These are phyloP conservation scores for Stenodera caucasica DNA, from an alignment of 2,888 invertebrate species.

Conservation along the genomic window DNA sequence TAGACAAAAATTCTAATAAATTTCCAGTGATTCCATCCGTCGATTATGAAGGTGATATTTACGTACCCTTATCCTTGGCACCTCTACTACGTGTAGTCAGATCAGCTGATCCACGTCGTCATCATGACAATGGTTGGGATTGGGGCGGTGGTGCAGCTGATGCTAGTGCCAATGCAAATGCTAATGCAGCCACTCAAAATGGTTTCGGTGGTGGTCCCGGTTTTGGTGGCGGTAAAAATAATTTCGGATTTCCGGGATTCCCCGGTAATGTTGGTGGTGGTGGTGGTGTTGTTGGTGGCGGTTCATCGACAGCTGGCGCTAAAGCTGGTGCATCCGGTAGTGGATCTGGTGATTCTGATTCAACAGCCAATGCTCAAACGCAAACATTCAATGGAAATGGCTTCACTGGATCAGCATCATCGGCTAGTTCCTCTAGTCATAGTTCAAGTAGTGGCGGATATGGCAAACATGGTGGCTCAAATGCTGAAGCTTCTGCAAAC, in stretches of 20 bases:
- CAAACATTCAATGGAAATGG: constrained; percentile 36
- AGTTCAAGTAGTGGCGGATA: constrained; percentile 10
- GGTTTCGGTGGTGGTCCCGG: constrained; percentile 12
- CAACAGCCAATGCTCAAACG: constrained; percentile 32
- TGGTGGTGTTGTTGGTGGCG: constrained; percentile 11
- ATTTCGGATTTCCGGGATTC: not conserved
- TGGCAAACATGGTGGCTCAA: constrained; percentile 17
- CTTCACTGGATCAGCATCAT: constrained; percentile 34
- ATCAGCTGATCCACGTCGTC: constrained; percentile 23
- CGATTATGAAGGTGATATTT: constrained; percentile 30
- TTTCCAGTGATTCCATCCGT: constrained; percentile 30
- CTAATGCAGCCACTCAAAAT: constrained; percentile 19
- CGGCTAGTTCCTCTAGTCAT: constrained; percentile 30
- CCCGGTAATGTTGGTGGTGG: constrained; percentile 4
- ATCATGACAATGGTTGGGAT: constrained; percentile 9
- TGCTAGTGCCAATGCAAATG: constrained; percentile 23
- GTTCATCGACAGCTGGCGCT: constrained; percentile 16
- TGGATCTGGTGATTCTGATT: constrained; percentile 17
- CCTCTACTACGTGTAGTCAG: constrained; percentile 16
- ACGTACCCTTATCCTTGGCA: constrained; percentile 25
- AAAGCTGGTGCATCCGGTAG: constrained; percentile 21
- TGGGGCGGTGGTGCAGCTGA: constrained; percentile 18
- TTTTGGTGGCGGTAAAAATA: constrained; percentile 3
- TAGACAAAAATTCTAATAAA: no score
- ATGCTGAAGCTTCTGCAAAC: constrained; percentile 22